Conservation (phyloP, 2,113 vertebrate species). For the Dendrocopos noguchii region DNA sequence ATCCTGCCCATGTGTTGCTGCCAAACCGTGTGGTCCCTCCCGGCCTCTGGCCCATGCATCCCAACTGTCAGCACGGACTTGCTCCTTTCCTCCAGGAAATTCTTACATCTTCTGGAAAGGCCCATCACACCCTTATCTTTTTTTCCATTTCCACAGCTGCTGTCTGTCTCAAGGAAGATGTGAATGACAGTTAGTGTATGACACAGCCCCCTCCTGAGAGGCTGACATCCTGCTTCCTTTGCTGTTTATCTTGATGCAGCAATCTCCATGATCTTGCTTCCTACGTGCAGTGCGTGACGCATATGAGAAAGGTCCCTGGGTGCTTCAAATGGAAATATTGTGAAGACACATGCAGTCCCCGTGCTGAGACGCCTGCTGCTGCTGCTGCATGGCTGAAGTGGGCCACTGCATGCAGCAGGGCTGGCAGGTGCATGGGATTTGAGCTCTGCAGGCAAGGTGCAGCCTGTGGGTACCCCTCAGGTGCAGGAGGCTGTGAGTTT, state of each 20-base stretch:
- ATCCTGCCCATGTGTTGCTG: neutral
- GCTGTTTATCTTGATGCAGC: neutral
- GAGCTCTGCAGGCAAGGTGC: neutral
- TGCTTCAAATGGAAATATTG: neutral
- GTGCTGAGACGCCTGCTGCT: neutral
- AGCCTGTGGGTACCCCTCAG: neutral
- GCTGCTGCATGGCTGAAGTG: neutral
- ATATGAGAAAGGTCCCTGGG: neutral
- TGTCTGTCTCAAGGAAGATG: neutral
- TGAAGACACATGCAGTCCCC: neutral
- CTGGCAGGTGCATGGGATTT: fast-evolving
- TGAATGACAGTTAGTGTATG: fast-evolving
- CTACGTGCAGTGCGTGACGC: neutral
- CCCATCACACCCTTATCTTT: neutral
- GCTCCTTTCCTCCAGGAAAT: neutral
- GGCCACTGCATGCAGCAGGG: fast-evolving
- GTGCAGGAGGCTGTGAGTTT: neutral
- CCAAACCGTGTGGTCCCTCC: neutral
- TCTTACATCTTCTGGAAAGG: neutral
- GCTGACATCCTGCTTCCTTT: conserved; percentile 25
- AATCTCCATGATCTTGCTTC: neutral
- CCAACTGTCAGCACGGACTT: neutral
- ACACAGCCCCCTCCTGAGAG: neutral
- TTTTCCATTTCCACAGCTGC: neutral
- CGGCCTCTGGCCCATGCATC: neutral